These are phyloP conservation scores for Corydoras sp. DNA, from an alignment of 2,113 vertebrate species.

Conservation along the genomic window DNA sequence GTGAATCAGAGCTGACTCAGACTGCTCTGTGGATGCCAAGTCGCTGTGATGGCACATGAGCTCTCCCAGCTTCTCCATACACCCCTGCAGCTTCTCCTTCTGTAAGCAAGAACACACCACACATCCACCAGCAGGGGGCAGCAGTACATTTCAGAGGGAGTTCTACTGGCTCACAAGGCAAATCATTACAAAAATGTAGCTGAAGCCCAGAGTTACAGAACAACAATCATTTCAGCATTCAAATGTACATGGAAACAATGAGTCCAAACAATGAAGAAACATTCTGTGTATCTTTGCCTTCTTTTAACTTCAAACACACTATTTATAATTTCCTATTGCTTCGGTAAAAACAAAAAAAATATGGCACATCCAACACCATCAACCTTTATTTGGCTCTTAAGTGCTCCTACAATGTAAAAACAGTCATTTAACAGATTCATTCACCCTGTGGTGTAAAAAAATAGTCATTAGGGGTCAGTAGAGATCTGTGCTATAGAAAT, in stretches of 20 bases:
- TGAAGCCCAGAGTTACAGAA: constrained; percentile 50
- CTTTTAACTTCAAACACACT: too few relatives aligned
- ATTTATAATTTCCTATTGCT: too few relatives aligned
- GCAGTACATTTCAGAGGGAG: constrained; percentile 54
- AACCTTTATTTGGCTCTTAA: too few relatives aligned
- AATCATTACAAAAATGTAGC: too few relatives aligned
- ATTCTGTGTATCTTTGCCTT: too few relatives aligned
- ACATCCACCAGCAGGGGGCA: constrained; percentile 68
- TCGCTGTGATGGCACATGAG: constrained; percentile 72
- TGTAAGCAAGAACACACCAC: constrained; percentile 47
- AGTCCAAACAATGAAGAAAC: too few relatives aligned
- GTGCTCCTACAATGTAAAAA: too few relatives aligned
- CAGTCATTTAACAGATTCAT: neutral
- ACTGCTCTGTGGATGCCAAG: constrained; percentile 56
- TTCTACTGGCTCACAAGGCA: constrained; percentile 46
- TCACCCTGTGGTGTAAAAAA: neutral
- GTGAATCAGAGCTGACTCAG: constrained; percentile 64
- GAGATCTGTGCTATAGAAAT: neutral
- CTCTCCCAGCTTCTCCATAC: constrained; percentile 78
- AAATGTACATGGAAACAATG: too few relatives aligned
- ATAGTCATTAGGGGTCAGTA: constrained; percentile 1
- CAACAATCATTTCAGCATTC: constrained; percentile 53
- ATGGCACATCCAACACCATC: too few relatives aligned
- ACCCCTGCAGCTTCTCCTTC: constrained; percentile 75
- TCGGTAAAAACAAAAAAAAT: too few relatives aligned